Base-by-base conservation (phyloP, 2,888 invertebrate species). In the Thera britannica region DNA sequence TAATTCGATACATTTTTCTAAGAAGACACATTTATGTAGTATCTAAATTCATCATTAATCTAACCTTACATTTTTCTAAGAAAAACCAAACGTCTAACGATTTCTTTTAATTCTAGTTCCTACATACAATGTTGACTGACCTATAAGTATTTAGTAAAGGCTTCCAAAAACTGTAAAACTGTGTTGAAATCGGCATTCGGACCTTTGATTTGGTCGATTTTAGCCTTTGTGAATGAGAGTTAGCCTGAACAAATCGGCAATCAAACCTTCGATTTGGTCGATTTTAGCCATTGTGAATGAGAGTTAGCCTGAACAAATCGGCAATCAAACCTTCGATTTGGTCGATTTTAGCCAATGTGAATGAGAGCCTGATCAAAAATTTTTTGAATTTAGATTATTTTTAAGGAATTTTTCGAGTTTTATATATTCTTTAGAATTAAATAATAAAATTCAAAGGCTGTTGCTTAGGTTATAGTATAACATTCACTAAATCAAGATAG, bases 401-500 rank as follows among this genome's bases (percentile, higher is more conserved):
- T 1, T n/a, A n/a, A 41, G 41, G 4, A 41, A 5, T 6, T 51
- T 23, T 51, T 23, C 0, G 12, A 41, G 35, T 35, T 36, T 9
- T 36, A 36, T 3, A 12, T 0, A 36, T n/a, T n/a, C n/a, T n/a
- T n/a, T n/a, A n/a, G 4, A 55, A 8, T 5, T 11, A 3, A 54
- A 56, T 58, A 41, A 65, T 62, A 56, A 68, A 34, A 34, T 55
- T 65, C 55, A 67, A 80, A 63, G 58, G 78, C 41, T 76, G 78
- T 78, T 80, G 79, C 74, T 51, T 71, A 36, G 11, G 34, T 34
- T 49, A 34, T 52, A 34, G 2, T 38, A 82, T 86, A 84, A 84
- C 82, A 86, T 83, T 41, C 80, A 86, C 80, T 84, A 80, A 79
- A 84, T 84, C 82, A 83, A 77, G 77, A 72, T 83, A 56, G 77